A percentile compares a stretch with the other conserved stretches of the same genome.
Evolutionary conservation across 2,113 vertebrate species (phyloP).

Genomic region (Phyllostomus hastatus): DNA sequence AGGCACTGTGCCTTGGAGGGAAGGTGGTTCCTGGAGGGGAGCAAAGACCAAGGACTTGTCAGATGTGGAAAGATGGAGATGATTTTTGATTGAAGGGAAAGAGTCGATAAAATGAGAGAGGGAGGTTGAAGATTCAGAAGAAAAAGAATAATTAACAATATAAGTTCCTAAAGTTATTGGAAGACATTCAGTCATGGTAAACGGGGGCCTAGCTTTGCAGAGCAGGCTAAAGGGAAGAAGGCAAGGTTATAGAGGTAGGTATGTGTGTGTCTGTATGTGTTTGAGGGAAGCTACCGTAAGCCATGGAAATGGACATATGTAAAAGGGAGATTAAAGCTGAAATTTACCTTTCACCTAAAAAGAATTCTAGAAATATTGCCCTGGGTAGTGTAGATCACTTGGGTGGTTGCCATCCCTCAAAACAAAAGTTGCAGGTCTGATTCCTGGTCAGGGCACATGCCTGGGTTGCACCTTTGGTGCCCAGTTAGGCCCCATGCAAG

Average conservation of each 20-base stretch:
- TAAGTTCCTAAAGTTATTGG: not conserved
- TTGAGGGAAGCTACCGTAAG: not conserved
- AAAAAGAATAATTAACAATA: not conserved
- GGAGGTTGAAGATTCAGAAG: not conserved
- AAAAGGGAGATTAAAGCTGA: not conserved
- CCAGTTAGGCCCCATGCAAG: too few species aligned
- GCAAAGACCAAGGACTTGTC: not conserved
- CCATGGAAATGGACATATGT: not conserved
- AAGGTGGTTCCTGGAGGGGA: not conserved
- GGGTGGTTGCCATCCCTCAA: too few species aligned
- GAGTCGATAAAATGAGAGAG: not conserved
- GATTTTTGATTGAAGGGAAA: not conserved
- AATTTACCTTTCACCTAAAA: not conserved
- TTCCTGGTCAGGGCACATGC: too few species aligned
- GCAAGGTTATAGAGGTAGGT: not conserved
- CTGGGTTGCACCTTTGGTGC: too few species aligned
- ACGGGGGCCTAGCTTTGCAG: not conserved
- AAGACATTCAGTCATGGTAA: not conserved
- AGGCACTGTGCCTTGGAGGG: not conserved
- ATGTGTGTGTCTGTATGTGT: not conserved
- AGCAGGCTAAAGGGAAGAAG: not conserved
- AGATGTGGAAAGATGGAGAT: not conserved
- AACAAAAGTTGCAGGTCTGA: too few species aligned
- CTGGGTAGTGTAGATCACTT: too few species aligned
- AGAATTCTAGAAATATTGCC: not conserved